A percentile compares a stretch with the other conserved stretches of the same genome.
Conservation (phyloP, 2,113 vertebrate species). For the Lagopus leucura region DNA sequence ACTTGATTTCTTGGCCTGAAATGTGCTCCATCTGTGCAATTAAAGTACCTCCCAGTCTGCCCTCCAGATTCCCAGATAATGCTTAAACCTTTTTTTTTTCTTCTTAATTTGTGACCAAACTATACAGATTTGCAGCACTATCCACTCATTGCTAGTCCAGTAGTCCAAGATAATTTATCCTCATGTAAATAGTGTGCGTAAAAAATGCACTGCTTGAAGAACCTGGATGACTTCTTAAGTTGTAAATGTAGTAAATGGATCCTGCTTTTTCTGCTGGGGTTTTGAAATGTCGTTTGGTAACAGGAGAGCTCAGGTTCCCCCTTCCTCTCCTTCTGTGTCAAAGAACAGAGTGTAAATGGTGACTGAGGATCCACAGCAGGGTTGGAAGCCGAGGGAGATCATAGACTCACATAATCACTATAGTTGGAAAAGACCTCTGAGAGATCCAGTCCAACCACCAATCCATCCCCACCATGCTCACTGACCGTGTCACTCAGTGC, state of each 20-base stretch:
- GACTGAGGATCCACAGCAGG: neutral
- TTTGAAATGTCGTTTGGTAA: neutral
- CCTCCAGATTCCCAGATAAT: constrained; percentile 36
- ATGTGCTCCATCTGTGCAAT: constrained; percentile 47
- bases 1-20: constrained; percentile 55
- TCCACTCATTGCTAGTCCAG: neutral
- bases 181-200: neutral
- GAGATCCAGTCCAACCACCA: too few relatives aligned
- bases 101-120: neutral
- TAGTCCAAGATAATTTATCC: neutral
- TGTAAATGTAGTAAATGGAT: neutral
- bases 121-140: constrained; percentile 10
- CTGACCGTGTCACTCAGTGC: too few relatives aligned
- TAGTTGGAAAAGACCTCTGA: too few relatives aligned
- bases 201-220: neutral
- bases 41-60: constrained; percentile 53
- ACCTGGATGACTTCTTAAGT: neutral
- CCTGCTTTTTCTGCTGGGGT: neutral
- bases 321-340: neutral
- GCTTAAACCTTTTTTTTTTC: neutral
- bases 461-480: too few relatives aligned
- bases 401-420: too few relatives aligned
- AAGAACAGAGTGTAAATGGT: neutral
- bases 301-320: neutral
- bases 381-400: neutral